A percentile compares a stretch with the other conserved stretches of the same genome.
Conservation (phyloP, 2,797 vertebrate genomes). For the Channa striata region DNA sequence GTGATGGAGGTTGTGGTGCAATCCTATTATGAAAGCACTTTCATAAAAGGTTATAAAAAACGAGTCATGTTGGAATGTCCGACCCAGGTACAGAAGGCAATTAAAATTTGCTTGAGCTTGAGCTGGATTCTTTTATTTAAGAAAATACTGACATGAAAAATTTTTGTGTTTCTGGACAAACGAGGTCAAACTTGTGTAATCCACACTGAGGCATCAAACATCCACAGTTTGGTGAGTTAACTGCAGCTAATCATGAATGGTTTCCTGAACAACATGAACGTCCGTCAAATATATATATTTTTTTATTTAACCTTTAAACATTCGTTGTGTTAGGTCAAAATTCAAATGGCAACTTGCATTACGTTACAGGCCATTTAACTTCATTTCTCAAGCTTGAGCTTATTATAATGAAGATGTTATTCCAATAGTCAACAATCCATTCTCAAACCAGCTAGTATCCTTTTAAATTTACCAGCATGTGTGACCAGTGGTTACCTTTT, state of each 20-base stretch:
- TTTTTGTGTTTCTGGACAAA: no score
- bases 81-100: neutral
- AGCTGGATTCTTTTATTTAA: slow-evolving; percentile 4
- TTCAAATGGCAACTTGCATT: no score
- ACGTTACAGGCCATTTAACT: no score
- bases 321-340: no score
- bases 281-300: neutral
- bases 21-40: slow-evolving; percentile 9
- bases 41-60: neutral
- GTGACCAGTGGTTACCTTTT: no score
- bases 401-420: no score
- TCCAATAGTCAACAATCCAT: no score
- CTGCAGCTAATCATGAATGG: neutral
- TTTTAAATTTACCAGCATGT: no score
- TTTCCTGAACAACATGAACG: neutral
- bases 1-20: neutral
- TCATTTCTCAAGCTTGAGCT: no score
- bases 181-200: neutral
- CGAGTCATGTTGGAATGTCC: neutral
- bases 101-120: neutral
- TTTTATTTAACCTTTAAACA: neutral
- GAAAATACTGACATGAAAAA: neutral
- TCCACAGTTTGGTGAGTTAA: neutral
- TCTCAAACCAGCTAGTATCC: no score
- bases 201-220: neutral